Evolutionary conservation across 2,888 invertebrate genomes (phyloP).

Genomic region (Cosmopolites sordidus): DNA sequence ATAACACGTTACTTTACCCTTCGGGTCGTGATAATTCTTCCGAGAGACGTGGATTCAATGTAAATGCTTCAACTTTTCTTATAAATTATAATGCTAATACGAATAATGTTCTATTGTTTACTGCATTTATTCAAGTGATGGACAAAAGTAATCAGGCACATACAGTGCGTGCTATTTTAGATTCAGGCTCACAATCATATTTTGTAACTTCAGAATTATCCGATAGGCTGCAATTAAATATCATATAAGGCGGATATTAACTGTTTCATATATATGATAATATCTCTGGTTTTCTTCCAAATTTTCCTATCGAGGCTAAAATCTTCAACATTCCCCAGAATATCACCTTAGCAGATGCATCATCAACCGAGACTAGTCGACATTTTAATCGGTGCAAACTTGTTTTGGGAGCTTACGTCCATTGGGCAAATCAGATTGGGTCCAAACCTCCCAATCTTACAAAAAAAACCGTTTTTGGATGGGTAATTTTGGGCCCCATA

Average conservation of each 20-base stretch:
- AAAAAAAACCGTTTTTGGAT: constrained; percentile 10
- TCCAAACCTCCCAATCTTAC: constrained; percentile 6
- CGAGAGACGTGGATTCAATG: too few species aligned
- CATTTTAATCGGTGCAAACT: constrained; percentile 6
- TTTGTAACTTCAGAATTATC: constrained; percentile 6
- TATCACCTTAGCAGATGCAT: constrained; percentile 2
- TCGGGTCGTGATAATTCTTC: background rate
- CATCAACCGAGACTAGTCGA: constrained; percentile 1
- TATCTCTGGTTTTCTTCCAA: too few species aligned
- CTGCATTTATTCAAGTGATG: constrained; percentile 5
- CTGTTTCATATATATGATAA: constrained; percentile 2
- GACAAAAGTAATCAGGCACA: constrained; percentile 6
- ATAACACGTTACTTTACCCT: background rate
- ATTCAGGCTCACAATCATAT: too few species aligned
- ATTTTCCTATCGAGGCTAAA: constrained; percentile 2
- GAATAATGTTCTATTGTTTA: constrained; percentile 1
- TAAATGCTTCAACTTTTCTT: too few species aligned
- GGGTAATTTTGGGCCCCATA: background rate
- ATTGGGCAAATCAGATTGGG: constrained; percentile 8
- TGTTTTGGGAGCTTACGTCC: constrained; percentile 4
- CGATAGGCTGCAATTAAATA: background rate
- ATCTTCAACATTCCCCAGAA: background rate
- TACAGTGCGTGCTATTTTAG: constrained; percentile 6
- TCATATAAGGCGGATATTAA: background rate
- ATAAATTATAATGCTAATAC: background rate